These are phyloP conservation scores for Pteronura brasiliensis DNA, from an alignment of 2,113 vertebrate species.

Conservation along the genomic window DNA sequence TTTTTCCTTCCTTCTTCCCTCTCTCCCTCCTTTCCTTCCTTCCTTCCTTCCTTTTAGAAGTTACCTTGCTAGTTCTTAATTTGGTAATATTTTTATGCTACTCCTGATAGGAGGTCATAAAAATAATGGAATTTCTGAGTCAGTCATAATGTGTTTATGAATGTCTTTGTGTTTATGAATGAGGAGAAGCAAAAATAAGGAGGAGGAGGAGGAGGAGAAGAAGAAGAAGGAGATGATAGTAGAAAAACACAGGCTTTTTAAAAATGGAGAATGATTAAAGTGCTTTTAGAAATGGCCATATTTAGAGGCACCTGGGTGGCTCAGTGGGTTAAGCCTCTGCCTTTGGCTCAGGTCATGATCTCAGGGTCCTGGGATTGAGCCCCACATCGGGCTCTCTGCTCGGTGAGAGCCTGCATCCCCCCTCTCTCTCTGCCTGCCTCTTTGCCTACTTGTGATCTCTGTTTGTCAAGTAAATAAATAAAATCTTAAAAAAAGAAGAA, in stretches of 20 bases:
- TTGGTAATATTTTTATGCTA: not conserved
- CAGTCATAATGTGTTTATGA: not conserved
- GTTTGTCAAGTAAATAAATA: too few relatives aligned
- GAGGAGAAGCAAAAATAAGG: not conserved
- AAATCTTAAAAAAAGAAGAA: too few relatives aligned
- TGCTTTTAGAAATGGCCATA: conserved; percentile 1
- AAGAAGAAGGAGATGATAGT: not conserved
- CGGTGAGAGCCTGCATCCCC: too few relatives aligned
- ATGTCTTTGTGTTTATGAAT: not conserved
- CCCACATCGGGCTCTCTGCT: too few relatives aligned
- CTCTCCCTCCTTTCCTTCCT: not conserved
- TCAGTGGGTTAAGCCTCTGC: too few relatives aligned
- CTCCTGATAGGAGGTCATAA: not conserved
- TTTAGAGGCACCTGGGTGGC: not conserved
- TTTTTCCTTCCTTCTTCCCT: too few relatives aligned
- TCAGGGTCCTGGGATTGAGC: too few relatives aligned
- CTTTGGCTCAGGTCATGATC: too few relatives aligned
- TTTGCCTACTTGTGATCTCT: too few relatives aligned
- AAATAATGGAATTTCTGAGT: conserved; percentile 15
- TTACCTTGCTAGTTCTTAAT: not conserved
- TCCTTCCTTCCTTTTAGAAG: not conserved
- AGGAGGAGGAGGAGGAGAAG: not conserved
- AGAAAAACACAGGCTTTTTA: not conserved
- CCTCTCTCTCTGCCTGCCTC: too few relatives aligned
- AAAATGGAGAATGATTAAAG: not conserved